Evolutionary conservation across 2,797 vertebrate genomes (phyloP).

Genomic region (Lacerta agilis): DNA sequence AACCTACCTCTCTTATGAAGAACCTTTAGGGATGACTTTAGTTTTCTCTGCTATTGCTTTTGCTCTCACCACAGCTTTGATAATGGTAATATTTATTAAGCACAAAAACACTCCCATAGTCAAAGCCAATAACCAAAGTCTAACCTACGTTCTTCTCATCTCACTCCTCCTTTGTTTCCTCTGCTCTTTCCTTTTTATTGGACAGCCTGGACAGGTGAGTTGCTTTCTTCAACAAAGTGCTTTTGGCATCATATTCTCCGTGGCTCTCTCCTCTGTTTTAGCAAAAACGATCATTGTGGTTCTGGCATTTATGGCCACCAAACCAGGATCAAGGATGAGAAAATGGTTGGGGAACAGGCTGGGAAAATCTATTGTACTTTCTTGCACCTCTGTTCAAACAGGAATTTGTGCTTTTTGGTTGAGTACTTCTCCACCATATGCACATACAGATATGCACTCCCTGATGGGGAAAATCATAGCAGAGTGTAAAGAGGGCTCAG

Average conservation of each 20-base stretch:
- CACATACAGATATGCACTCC: background rate
- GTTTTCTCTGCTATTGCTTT: background rate
- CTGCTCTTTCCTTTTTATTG: background rate
- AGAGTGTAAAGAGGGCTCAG: background rate
- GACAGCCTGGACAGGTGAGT: background rate
- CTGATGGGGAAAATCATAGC: background rate
- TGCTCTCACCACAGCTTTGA: background rate
- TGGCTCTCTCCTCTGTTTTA: background rate
- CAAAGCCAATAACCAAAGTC: background rate
- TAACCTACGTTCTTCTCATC: background rate
- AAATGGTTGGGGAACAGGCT: background rate
- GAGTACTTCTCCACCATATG: background rate
- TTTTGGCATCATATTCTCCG: background rate
- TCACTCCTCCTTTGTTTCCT: slow-evolving; percentile 12
- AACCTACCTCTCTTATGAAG: background rate
- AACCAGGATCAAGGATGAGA: background rate
- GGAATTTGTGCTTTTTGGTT: background rate
- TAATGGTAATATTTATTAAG: background rate
- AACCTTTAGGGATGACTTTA: background rate
- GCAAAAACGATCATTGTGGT: slow-evolving; percentile 11
- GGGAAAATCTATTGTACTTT: background rate
- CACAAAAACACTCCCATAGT: background rate
- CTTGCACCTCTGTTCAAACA: background rate
- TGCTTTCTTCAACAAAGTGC: background rate
- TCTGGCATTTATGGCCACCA: background rate